A percentile compares a stretch with the other conserved stretches of the same genome.
These are phyloP conservation scores for Trochalopteron elliotii DNA, from an alignment of 2,113 vertebrate genomes.

Conservation along the genomic window DNA sequence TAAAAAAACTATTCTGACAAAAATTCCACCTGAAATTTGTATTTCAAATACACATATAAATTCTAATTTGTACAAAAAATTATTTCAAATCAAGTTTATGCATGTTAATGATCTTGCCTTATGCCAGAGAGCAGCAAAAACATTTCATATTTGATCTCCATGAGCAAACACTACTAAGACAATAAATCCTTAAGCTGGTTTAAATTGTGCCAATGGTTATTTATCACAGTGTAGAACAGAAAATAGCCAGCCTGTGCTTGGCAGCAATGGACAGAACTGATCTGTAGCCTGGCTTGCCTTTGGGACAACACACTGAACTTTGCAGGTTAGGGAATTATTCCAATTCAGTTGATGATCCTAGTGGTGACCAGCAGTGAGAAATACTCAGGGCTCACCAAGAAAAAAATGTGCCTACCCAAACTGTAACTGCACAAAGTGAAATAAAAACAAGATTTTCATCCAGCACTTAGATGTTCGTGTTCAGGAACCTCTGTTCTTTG, in stretches of 20 bases:
- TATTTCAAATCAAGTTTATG: background rate
- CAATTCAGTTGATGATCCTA: background rate
- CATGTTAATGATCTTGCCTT: background rate
- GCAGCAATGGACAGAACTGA: background rate
- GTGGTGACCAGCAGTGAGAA: background rate
- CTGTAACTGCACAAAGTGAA: background rate
- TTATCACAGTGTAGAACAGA: background rate
- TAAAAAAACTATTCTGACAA: background rate
- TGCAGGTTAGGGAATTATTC: background rate
- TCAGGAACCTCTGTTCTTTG: background rate
- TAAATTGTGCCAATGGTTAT: background rate
- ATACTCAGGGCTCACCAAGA: background rate
- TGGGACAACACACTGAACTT: background rate
- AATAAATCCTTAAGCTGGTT: background rate
- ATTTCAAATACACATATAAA: background rate
- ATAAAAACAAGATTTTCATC: background rate
- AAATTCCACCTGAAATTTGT: rapidly evolving
- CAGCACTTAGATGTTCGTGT: rapidly evolving
- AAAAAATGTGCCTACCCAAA: background rate
- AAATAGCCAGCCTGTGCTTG: background rate
- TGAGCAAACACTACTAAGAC: background rate
- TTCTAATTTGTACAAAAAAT: background rate
- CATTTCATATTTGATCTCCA: background rate
- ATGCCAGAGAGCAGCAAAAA: background rate
- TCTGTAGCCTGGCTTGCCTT: background rate